These are phyloP conservation scores for Spatulosminthurus flaviceps DNA, from an alignment of 2,888 invertebrate genomes.

Conservation along the genomic window DNA sequence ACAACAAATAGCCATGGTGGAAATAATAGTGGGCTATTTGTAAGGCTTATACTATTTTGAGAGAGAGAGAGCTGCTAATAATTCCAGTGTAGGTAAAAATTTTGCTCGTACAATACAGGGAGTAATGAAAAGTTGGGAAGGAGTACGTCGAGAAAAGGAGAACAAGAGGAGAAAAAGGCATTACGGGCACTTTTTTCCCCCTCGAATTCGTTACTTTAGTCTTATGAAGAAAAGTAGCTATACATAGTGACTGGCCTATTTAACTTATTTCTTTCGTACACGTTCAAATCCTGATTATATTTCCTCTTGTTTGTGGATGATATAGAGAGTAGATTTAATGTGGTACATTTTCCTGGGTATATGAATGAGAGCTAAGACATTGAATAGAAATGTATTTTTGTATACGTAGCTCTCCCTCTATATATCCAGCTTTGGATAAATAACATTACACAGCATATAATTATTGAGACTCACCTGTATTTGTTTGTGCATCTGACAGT, in stretches of 20 bases:
- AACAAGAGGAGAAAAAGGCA: background rate
- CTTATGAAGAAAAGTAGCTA: too few relatives aligned
- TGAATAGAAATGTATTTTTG: too few relatives aligned
- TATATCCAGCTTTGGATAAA: background rate
- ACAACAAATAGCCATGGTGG: too few relatives aligned
- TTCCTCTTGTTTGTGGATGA: conserved; percentile 18
- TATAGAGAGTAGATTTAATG: background rate
- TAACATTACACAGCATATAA: conserved; percentile 30
- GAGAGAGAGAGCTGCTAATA: too few relatives aligned
- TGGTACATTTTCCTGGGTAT: too few relatives aligned
- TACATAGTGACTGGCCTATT: conserved; percentile 38
- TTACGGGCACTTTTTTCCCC: conserved; percentile 13
- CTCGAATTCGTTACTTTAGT: background rate
- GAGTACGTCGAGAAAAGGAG: too few relatives aligned
- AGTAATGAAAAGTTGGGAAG: too few relatives aligned
- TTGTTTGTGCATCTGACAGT: background rate
- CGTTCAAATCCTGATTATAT: conserved; percentile 24
- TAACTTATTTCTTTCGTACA: background rate
- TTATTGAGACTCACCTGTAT: conserved; percentile 19
- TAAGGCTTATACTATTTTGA: too few relatives aligned
- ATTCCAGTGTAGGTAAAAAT: too few relatives aligned
- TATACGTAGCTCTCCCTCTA: background rate
- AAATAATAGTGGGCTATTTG: too few relatives aligned
- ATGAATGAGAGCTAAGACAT: too few relatives aligned
- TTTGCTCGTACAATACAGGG: too few relatives aligned